A percentile compares a stretch with the other conserved stretches of the same genome.
Evolutionary conservation across 2,888 invertebrate genomes (phyloP).

Genomic region (Leucophenga maculata): DNA sequence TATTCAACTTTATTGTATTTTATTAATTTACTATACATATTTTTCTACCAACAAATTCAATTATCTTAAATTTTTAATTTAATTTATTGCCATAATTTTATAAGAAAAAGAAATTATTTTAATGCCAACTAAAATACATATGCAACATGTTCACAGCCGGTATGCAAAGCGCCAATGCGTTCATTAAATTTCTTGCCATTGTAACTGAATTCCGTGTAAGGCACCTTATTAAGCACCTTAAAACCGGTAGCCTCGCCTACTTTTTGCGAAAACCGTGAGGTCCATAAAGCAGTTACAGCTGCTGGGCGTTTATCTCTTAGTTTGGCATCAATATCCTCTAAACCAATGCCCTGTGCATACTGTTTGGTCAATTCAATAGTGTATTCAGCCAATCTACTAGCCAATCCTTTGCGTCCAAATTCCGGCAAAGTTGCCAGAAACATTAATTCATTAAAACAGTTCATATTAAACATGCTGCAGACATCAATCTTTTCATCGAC

Average conservation of each 20-base stretch:
- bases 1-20: conserved; percentile 19
- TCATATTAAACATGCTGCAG: conserved; percentile 76
- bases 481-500: conserved; percentile 77
- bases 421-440: conserved; percentile 76
- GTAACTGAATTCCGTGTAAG: conserved; percentile 74
- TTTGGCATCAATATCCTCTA: conserved; percentile 63
- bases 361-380: conserved; percentile 75
- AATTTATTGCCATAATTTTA: neutral
- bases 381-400: conserved; percentile 73
- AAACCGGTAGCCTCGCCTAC: conserved; percentile 76
- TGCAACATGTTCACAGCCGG: conserved; percentile 7
- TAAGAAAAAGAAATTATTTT: neutral
- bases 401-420: conserved; percentile 75
- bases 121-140: neutral
- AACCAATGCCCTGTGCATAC: conserved; percentile 72
- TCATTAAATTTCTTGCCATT: conserved; percentile 77
- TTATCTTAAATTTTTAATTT: neutral
- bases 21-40: neutral
- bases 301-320: conserved; percentile 57
- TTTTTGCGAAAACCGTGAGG: conserved; percentile 75
- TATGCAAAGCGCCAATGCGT: conserved; percentile 1
- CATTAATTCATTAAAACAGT: conserved; percentile 80
- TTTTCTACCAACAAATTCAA: neutral
- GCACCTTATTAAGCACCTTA: conserved; percentile 73
- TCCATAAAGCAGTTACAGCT: conserved; percentile 76